Base-by-base conservation (phyloP, 2,113 vertebrate genomes). In the Hippocampus abdominalis region DNA sequence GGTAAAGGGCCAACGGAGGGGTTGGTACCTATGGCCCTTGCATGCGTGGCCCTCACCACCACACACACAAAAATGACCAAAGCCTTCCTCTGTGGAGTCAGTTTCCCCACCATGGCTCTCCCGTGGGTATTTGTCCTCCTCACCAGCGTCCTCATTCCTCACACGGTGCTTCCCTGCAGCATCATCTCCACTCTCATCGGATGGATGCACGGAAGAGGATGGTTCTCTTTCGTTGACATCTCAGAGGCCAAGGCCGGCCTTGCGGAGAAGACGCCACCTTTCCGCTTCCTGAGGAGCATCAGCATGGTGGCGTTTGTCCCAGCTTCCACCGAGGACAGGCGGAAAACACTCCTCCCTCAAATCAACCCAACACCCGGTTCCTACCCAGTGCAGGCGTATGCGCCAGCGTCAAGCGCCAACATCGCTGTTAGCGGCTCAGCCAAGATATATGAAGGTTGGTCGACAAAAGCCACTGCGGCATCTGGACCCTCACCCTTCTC, bases 341-440 rank as follows among this genome's bases (percentile, higher is more conserved):
- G 83, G 68, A 89, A 78, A 72, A 85, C 78, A 1, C 66, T 90
- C 36, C 88, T 90, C 21, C 88, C 88, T n/a, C 80, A 72, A 18
- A 80, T 89, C 51, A 87, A 80, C 11, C 85, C 88, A n/a, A 72
- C 81, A 32, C 84, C 89, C 3, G 89, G 88, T 5, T 87, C 85
- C n/a, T 90, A 90, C 74, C 89, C 89, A 0, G 85, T 89, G 56
- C 89, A 90, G 66, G 84, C 80, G 2, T 90, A 90, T 2, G 86
- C 83, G 42, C 84, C 81, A 2, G 3, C 73, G 42, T 74, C 79
- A 57, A 81, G 69, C 63, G 16, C 76, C 1, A 54, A 69, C 32
- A 12, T 72, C 51, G 46, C 61, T 59, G 42, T 59, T 16, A 39
- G 64, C 13, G 25, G 21, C 1, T 6, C 13, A 1, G 15, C 25